Evolutionary conservation across 2,113 vertebrate genomes (phyloP).

Genomic region (Anolis carolinensis): DNA sequence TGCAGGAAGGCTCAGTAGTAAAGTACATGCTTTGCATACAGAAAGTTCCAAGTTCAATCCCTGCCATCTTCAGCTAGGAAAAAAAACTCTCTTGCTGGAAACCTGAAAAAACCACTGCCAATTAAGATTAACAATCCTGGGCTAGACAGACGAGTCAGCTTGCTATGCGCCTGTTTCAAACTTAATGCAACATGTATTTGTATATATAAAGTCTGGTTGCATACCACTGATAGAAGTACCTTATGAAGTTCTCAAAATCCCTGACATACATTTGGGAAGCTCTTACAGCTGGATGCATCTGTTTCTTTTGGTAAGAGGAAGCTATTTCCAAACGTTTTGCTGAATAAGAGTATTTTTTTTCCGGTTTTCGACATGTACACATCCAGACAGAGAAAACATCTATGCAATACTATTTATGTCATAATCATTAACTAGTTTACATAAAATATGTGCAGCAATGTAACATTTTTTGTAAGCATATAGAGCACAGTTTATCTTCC

Average conservation of each 20-base stretch:
- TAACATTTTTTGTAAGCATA: no score
- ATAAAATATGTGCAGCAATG: neutral
- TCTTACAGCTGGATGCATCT: neutral
- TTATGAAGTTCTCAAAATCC: neutral
- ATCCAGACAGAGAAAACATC: neutral
- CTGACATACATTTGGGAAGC: neutral
- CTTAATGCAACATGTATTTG: neutral
- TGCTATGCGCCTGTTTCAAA: neutral
- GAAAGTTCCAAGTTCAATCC: neutral
- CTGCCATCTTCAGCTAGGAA: neutral
- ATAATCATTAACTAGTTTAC: fast-evolving
- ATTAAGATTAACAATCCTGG: neutral
- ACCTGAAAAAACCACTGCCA: neutral
- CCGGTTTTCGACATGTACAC: neutral
- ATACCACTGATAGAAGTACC: neutral
- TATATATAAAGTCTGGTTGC: neutral
- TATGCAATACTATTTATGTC: neutral
- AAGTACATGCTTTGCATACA: neutral
- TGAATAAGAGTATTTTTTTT: neutral
- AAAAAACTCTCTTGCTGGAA: neutral
- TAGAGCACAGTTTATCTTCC: neutral
- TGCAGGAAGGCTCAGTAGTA: neutral
- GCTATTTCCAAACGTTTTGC: neutral
- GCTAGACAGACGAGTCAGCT: neutral
- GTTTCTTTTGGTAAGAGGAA: neutral